Conservation (phyloP, 2,888 invertebrate species). For the Scrobipalpa atriplicella region DNA sequence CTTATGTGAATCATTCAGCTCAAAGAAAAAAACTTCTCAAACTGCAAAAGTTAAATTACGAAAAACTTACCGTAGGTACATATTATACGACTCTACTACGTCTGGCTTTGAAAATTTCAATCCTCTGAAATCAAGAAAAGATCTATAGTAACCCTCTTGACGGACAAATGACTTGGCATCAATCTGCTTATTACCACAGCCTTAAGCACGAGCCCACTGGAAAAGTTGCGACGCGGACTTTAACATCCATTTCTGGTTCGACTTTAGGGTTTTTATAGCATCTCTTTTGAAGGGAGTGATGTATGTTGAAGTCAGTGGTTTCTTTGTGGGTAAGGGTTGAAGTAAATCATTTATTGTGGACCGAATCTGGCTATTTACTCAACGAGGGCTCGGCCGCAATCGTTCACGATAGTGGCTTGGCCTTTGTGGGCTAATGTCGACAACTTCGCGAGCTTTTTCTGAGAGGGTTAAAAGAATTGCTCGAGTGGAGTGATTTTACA, state of each 20-base stretch:
- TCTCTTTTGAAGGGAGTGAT: background rate
- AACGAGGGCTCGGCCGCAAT: slow-evolving; percentile 67
- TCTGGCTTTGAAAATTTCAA: slow-evolving; percentile 18
- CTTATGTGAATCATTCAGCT: background rate
- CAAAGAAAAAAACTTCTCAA: background rate
- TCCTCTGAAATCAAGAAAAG: slow-evolving; percentile 32
- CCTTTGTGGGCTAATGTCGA: slow-evolving; percentile 34
- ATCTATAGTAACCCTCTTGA: slow-evolving; percentile 37
- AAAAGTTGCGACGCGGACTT: background rate
- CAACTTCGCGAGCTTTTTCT: slow-evolving; percentile 18
- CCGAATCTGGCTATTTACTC: slow-evolving; percentile 73
- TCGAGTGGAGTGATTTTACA: slow-evolving; percentile 1
- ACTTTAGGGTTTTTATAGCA: background rate
- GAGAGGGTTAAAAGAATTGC: slow-evolving; percentile 4
- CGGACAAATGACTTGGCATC: slow-evolving; percentile 74
- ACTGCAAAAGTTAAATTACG: background rate
- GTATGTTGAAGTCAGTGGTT: background rate
- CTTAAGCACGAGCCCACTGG: slow-evolving; percentile 40
- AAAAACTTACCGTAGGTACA: background rate
- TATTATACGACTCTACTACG: background rate
- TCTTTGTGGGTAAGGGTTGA: background rate
- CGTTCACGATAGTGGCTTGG: slow-evolving; percentile 54
- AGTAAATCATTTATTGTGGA: slow-evolving; percentile 79
- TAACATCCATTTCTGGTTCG: background rate
- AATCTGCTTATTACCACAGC: slow-evolving; percentile 75